Base-by-base conservation (phyloP, 2,113 vertebrate species). In the Scytalopus superciliaris region DNA sequence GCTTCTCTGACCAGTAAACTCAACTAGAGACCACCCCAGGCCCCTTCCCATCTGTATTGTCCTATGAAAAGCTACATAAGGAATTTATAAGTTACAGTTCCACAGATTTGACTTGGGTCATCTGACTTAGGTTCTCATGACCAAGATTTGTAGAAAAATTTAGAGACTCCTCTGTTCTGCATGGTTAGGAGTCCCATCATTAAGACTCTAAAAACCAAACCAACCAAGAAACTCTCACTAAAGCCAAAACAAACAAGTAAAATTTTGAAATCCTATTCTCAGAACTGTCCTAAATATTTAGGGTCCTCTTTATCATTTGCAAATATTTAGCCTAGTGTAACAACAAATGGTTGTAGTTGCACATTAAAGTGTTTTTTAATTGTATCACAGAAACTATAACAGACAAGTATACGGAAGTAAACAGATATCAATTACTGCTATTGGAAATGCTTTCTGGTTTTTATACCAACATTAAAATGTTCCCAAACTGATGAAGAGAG, bases 281-380 rank as follows among this genome's bases (percentile, higher is more conserved):
- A 68, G 9, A 69, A 44, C n/a, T 35, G 37, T 6, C 19, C 23
- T 30, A 56, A 14, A 35, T 8, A 47, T 79, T 55, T 30, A 42
- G 16, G 8, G 3, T 19, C 31, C 3, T 39, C 23, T 37, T 14
- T 19, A 66, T 14, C 3, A 52, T 75, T 50, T 78, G 3, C 7
- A 75, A 77, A 56, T 57, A 45, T 66, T 57, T 67, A 81, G 18
- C 19, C 49, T 57, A 72, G 8, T 8, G 13, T 23, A 73, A 39
- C 0, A 0, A 81, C 33, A 47, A 73, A 53, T 28, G 8, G 2
- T 10, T 63, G 4, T 6, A 72, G 28, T 2, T 53, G 35, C 14
- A 37, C 7, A 21, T 72, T 42, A 37, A 52, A 33, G 3, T 1
- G 2, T 28, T 72, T 68, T 80, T 12, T 9, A 62, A 53, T 57